Evolutionary conservation across 2,113 vertebrate genomes (phyloP).

Genomic region (Lycocorax pyrrhopterus): DNA sequence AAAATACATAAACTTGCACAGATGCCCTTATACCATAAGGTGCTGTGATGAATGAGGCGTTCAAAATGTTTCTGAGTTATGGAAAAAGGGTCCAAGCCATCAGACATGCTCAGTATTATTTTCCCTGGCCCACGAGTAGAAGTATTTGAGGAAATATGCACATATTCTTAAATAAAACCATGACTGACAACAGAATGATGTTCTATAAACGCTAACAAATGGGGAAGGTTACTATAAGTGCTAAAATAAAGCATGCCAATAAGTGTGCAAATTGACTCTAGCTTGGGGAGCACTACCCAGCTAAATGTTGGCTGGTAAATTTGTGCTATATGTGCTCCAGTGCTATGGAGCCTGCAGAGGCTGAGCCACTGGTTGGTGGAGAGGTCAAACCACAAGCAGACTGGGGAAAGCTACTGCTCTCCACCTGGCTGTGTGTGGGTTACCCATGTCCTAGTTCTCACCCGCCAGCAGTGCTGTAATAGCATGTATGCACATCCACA

Average conservation of each 20-base stretch:
- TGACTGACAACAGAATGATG: background rate
- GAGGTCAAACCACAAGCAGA: background rate
- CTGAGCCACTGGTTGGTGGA: background rate
- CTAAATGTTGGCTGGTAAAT: background rate
- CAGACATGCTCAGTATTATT: background rate
- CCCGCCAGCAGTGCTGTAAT: background rate
- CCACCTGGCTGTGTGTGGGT: background rate
- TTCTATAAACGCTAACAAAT: background rate
- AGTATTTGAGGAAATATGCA: background rate
- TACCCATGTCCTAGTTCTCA: background rate
- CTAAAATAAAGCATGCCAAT: background rate
- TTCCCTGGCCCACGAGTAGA: background rate
- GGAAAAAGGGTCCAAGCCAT: background rate
- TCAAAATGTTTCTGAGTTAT: background rate
- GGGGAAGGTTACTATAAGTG: background rate
- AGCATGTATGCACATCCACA: accelerated
- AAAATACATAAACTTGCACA: background rate
- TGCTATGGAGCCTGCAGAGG: background rate
- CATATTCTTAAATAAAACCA: background rate
- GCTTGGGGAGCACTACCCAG: background rate
- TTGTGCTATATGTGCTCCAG: background rate
- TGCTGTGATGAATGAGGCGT: background rate
- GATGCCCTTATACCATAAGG: background rate
- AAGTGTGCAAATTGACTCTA: background rate
- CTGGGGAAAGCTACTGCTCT: background rate